Evolutionary conservation across 1,140 invertebrate genomes (phyloP), one percentile per base, ranked within the genome.

Genomic region (Aphelinus atriplicis): DNA sequence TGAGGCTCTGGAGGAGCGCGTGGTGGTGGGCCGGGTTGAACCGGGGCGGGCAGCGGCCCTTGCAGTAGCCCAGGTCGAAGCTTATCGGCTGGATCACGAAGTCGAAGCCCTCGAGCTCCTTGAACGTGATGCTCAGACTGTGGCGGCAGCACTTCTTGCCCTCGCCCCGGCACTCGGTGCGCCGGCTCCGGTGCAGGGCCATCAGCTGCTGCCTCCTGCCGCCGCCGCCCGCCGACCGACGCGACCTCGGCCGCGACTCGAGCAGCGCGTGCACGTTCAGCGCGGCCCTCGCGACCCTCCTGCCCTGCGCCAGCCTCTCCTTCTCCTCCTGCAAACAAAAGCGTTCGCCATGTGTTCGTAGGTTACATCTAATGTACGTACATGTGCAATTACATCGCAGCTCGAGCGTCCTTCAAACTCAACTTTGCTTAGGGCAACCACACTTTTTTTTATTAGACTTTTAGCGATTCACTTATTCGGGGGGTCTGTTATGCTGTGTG

Each of bases 61-160:
- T 90, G 81, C 94, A 95, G 76, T 90, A 93, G 10, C 92, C 93
- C 1, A 93, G 93, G 80, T 94, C 93, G 80, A 94, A 94, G 43
- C 86, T 88, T 79, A 91, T 91, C 7, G 94, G 93, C 73, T 92
- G 90, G 7, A 94, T 86, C 55, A 95, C 92, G 76, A 91, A 93
- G 73, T 92, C 90, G 84, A 93, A 93, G 4, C 91, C 92, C 69
- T 90, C 89, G 26, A 94, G 85, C n/a, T 93, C 90, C 67, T 90
- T 90, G 79, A 94, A 93, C 45, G 88, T 88, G 2, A 94, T 92
- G 48, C 88, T 88, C 88, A 94, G 90, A 45, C 89, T 84, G 82
- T 93, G 91, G 47, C 92, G 86, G 78, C 93, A 94, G 78, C 93
- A 94, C 53, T 89, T 90, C 77, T 89, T 89, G 72, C 86, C 88